Evolutionary conservation across 2,797 vertebrate species (phyloP).

Genomic region (Pangasius sanitwongsei): DNA sequence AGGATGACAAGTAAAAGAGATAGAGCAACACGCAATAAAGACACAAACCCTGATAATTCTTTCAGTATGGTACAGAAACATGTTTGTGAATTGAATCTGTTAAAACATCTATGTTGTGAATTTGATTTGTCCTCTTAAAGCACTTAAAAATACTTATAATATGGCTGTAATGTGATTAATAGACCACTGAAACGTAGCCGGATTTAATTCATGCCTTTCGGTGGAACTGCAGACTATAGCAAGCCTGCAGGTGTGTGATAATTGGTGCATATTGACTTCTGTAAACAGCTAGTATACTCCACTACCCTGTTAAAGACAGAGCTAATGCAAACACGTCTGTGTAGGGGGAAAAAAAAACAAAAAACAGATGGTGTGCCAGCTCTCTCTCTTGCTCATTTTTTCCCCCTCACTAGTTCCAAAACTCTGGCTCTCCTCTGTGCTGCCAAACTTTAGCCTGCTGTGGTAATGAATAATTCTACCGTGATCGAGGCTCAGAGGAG

Average conservation of each 20-base stretch:
- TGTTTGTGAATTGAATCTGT: neutral
- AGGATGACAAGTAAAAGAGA: neutral
- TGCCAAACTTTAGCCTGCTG: conserved; percentile 41
- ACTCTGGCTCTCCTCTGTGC: neutral
- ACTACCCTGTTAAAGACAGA: conserved; percentile 37
- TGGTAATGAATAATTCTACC: conserved; percentile 59
- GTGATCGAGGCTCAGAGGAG: conserved; percentile 19
- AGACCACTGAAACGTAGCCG: neutral
- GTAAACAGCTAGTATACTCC: conserved; percentile 28
- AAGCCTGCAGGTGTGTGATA: conserved; percentile 9
- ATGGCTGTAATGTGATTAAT: conserved; percentile 10
- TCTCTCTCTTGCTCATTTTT: neutral
- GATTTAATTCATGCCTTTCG: conserved; percentile 31
- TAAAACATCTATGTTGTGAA: conserved; percentile 16
- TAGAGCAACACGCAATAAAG: neutral
- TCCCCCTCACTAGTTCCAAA: conserved; percentile 12
- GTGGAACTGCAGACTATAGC: conserved; percentile 1
- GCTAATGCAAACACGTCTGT: conserved; percentile 37
- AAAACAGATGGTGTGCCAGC: conserved; percentile 27
- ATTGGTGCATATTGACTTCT: conserved; percentile 32
- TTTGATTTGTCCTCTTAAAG: neutral
- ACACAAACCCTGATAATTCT: neutral
- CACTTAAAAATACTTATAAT: neutral
- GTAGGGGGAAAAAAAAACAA: neutral
- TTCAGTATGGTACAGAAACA: conserved; percentile 17